These are phyloP conservation scores for Mustelus asterias DNA, from an alignment of 2,113 vertebrate species.

Conservation along the genomic window DNA sequence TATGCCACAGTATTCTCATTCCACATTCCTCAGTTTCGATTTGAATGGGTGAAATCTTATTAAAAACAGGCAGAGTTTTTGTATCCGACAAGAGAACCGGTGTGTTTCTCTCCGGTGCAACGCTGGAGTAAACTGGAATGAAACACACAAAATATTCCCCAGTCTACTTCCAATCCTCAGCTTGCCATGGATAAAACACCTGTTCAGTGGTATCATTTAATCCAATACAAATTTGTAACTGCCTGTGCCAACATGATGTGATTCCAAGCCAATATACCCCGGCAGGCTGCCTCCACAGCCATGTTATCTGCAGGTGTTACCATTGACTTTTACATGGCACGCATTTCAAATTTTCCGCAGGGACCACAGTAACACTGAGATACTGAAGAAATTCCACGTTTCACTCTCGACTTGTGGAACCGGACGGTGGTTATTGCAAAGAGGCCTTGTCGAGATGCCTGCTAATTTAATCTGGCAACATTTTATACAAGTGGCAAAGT, in stretches of 20 bases:
- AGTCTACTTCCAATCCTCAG: background rate
- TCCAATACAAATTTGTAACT: background rate
- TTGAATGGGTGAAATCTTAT: too few relatives aligned
- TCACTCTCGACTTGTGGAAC: background rate
- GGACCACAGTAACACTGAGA: background rate
- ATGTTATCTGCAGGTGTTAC: background rate
- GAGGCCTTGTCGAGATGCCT: background rate
- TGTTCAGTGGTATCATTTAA: background rate
- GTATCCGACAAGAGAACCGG: too few relatives aligned
- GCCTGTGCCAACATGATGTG: background rate
- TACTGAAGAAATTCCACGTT: background rate
- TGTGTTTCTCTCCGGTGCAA: too few relatives aligned
- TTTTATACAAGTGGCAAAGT: background rate
- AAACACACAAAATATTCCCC: background rate
- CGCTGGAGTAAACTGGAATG: background rate
- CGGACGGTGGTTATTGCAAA: background rate
- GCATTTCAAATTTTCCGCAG: background rate
- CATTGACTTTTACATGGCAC: background rate
- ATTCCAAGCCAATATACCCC: background rate
- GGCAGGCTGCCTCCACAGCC: background rate
- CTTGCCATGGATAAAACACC: background rate
- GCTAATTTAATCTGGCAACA: background rate
- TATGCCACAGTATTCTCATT: background rate
- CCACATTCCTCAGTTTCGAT: background rate
- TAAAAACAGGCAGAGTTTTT: too few relatives aligned